Evolutionary conservation across 2,888 invertebrate species (phyloP).

Genomic region (Pedicia rivosa): DNA sequence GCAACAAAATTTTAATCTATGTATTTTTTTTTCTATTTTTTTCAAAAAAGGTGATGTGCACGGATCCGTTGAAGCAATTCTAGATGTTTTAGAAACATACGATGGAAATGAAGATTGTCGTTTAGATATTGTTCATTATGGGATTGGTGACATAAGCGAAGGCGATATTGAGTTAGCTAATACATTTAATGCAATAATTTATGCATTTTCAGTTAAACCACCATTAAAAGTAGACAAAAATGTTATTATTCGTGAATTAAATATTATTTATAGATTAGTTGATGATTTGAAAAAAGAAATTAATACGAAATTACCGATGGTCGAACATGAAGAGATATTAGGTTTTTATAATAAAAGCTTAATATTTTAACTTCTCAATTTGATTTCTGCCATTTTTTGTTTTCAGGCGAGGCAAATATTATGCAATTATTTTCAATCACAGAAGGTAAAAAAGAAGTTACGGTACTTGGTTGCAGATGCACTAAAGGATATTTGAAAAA

Average conservation of each 20-base stretch:
- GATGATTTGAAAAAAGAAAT: slow-evolving; percentile 77
- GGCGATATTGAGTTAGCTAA: slow-evolving; percentile 70
- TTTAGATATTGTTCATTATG: slow-evolving; percentile 75
- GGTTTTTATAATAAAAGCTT: slow-evolving; percentile 34
- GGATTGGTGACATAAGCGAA: slow-evolving; percentile 73
- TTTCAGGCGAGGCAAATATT: slow-evolving; percentile 66
- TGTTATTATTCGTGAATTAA: slow-evolving; percentile 51
- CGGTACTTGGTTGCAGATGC: slow-evolving; percentile 82
- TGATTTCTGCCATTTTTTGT: slow-evolving; percentile 7
- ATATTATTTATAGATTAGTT: slow-evolving; percentile 86
- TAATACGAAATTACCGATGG: slow-evolving; percentile 48
- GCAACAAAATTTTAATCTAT: too few relatives aligned
- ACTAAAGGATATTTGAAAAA: slow-evolving; percentile 58
- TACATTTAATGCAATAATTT: slow-evolving; percentile 62
- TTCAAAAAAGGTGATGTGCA: slow-evolving; percentile 79
- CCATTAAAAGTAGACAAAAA: slow-evolving; percentile 23
- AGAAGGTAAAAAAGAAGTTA: slow-evolving; percentile 61
- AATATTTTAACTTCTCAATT: background rate
- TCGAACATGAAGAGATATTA: slow-evolving; percentile 57
- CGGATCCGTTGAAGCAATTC: slow-evolving; percentile 89
- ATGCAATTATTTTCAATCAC: slow-evolving; percentile 67
- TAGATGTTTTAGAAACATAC: slow-evolving; percentile 82
- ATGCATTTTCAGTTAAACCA: slow-evolving; percentile 69
- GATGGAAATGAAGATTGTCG: slow-evolving; percentile 51
- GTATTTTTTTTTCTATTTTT: too few relatives aligned